Base-by-base conservation (phyloP, 2,797 vertebrate species). In the Acipenser transmontanus region DNA sequence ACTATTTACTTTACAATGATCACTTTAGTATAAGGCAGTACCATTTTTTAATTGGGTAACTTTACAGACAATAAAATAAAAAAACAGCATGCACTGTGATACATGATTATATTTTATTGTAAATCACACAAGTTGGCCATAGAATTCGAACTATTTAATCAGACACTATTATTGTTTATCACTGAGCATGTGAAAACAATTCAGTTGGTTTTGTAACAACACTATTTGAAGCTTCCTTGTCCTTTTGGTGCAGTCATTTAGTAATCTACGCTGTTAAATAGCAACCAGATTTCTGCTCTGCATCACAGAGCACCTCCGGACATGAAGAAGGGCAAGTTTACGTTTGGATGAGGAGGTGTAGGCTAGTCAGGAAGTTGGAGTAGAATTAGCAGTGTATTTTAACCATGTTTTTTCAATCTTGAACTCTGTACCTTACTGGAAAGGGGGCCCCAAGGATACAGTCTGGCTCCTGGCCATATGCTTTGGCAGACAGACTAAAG, bases 361-460 rank as follows among this genome's bases (percentile, higher is more conserved):
- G 47, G 61, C 60, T 67, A 50, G 51, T 67, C 4, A 61, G 56
- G 62, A 62, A 59, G n/a, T 47, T 54, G 17, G 50, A 62, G 50
- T 48, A 62, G 13, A 10, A 59, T 67, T 59, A 49, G 50, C 34
- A 49, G 51, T 49, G 50, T 50, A 20, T 50, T 59, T 65, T 66
- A 34, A 8, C 62, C 20, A 13, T 34, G 13, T 64, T 47, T 50
- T 14, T 17, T 48, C 49, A 56, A 61, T n/a, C 59, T 59, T 51
- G 66, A 67, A n/a, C 67, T 71, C 8, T 48, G 68, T 57, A 52
- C 72, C 80, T 86, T 80, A 79, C 85, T 78, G 77, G 77, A 84
- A 61, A 84, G 72, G 47, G 9, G 68, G 61, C 72, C 71, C 63
- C 69, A 49, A 73, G 72, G 49, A 14, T 54, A 80, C 68, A 70